Percentiles rank a stretch among this genome's conserved stretches.
Evolutionary conservation across 2,113 vertebrate species (phyloP).

Genomic region (Microtus oregoni): DNA sequence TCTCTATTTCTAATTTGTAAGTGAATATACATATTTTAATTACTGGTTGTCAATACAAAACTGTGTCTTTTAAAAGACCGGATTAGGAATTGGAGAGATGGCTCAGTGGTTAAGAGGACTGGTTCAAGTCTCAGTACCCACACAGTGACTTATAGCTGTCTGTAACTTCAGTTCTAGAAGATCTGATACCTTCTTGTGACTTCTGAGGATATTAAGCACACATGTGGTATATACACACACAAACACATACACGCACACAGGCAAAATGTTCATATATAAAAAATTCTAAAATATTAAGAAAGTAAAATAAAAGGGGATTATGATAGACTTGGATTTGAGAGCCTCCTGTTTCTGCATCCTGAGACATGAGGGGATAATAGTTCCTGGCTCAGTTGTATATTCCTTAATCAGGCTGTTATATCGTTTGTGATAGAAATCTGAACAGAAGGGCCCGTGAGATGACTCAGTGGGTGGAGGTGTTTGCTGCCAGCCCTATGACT

Average conservation of each 20-base stretch:
- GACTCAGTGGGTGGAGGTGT: background rate
- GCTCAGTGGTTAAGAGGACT: background rate
- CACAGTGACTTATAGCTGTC: background rate
- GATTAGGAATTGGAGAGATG: background rate
- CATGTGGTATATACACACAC: background rate
- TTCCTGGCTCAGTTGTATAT: background rate
- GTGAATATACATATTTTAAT: background rate
- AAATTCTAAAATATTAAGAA: background rate
- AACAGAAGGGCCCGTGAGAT: background rate
- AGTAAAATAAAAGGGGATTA: background rate
- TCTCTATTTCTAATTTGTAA: conserved; percentile 28
- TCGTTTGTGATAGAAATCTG: background rate
- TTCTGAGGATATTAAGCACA: background rate
- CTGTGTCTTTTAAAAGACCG: background rate
- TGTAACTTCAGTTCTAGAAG: background rate
- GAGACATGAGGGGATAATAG: background rate
- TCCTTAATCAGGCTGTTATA: background rate
- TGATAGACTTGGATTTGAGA: background rate
- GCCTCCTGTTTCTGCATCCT: background rate
- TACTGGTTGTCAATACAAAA: conserved; percentile 37
- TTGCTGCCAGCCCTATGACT: background rate
- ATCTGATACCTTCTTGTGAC: background rate
- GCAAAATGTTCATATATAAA: background rate
- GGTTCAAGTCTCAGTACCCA: background rate
- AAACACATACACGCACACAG: background rate